These are phyloP conservation scores for Ctenomys sociabilis DNA, from an alignment of 2,113 vertebrate species.

Conservation along the genomic window DNA sequence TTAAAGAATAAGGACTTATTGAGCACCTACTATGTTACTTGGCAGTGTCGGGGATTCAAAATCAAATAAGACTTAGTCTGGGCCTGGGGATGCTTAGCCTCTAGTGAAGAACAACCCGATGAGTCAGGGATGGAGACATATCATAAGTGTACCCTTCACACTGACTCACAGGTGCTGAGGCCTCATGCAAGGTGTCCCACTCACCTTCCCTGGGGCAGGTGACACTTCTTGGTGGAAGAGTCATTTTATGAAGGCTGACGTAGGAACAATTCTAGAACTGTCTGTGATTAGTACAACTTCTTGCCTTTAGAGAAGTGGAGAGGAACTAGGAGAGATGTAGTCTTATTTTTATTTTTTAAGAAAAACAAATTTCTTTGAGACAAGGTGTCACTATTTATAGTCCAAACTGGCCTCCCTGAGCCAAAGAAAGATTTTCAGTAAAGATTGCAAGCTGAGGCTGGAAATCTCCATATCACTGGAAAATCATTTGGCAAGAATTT, in stretches of 20 bases:
- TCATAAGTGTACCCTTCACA: not conserved
- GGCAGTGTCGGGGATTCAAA: not conserved
- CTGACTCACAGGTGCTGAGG: not conserved
- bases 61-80: not conserved
- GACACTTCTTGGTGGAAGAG: not conserved
- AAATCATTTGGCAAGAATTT: not conserved
- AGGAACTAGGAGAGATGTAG: not conserved
- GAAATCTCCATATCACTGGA: not conserved
- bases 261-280: not conserved
- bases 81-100: not conserved
- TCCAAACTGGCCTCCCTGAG: not conserved
- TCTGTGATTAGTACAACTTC: not conserved
- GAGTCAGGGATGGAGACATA: not conserved
- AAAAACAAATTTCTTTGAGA: not conserved
- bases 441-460: not conserved
- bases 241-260: not conserved
- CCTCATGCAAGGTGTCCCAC: not conserved
- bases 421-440: not conserved
- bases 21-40: not conserved
- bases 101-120: not conserved
- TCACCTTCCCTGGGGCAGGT: not conserved
- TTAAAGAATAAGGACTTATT: not conserved
- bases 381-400: not conserved
- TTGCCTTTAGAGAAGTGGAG: not conserved
- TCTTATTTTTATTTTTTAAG: not conserved